Conservation (phyloP, 2,113 vertebrate species). For the Colinus virginianus region DNA sequence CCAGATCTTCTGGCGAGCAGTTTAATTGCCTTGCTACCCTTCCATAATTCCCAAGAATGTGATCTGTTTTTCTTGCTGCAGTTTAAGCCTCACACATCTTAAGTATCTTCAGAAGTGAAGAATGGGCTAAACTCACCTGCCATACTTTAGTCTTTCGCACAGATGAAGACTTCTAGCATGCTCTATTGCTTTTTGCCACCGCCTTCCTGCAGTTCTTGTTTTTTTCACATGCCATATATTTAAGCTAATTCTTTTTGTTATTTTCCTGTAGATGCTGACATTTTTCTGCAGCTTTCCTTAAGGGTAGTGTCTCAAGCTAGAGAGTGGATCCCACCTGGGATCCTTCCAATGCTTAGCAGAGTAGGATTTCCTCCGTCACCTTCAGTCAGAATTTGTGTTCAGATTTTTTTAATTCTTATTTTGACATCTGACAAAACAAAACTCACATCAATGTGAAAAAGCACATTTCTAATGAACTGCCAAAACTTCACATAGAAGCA, state of each 20-base stretch:
- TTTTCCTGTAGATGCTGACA: background rate
- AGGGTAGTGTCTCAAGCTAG: background rate
- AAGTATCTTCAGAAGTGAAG: background rate
- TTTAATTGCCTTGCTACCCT: background rate
- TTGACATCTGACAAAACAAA: slow-evolving; percentile 16
- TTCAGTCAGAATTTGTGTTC: background rate
- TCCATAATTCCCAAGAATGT: background rate
- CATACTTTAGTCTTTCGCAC: background rate
- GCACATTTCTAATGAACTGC: background rate
- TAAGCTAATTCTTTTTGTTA: background rate
- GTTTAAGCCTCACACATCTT: background rate
- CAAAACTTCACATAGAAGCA: background rate
- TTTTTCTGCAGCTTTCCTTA: background rate
- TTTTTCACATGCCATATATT: background rate
- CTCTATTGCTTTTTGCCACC: background rate
- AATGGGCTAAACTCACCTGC: background rate
- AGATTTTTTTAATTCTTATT: background rate
- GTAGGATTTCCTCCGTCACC: background rate
- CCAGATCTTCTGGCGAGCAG: background rate
- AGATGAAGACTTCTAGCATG: background rate
- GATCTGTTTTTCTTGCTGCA: background rate
- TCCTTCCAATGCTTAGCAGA: background rate
- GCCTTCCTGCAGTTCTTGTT: background rate
- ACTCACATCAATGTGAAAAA: background rate
- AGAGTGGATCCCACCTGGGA: background rate